phyloP scores from a whole-genome alignment of 2,888 invertebrate species.

The Patella caerulea region DNA sequence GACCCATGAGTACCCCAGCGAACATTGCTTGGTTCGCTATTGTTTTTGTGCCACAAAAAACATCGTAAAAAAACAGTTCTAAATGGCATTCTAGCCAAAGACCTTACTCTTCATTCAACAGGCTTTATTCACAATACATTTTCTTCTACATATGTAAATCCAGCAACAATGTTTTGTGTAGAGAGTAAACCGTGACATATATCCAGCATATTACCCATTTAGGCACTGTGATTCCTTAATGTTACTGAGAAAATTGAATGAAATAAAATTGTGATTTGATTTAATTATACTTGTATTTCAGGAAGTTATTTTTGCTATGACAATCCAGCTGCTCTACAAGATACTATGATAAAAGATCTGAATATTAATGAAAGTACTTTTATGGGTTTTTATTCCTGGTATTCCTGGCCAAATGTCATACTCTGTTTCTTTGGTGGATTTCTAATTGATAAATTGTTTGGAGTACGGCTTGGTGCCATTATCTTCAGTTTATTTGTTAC shows the following conservation, averaged over 20 bases:
- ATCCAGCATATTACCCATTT: too few species aligned
- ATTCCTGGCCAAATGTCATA: conserved; percentile 97
- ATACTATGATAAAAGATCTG: conserved; percentile 86
- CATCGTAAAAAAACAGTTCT: too few species aligned
- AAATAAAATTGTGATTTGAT: too few species aligned
- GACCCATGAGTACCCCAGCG: too few species aligned
- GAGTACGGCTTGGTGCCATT: conserved; percentile 91
- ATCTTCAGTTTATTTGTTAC: conserved; percentile 91
- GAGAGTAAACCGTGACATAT: too few species aligned
- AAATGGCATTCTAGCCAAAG: too few species aligned
- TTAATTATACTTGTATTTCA: conserved; percentile 69
- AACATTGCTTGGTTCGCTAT: too few species aligned
- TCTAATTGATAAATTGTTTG: conserved; percentile 94
- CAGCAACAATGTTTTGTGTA: neutral
- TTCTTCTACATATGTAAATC: neutral
- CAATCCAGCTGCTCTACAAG: conserved; percentile 92
- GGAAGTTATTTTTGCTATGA: conserved; percentile 99
- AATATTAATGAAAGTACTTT: conserved; percentile 86
- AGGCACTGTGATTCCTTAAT: too few species aligned
- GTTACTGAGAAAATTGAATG: too few species aligned
- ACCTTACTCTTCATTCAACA: too few species aligned
- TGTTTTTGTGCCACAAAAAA: too few species aligned
- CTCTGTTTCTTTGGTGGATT: conserved; percentile 97
- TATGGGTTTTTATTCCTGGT: conserved; percentile 89
- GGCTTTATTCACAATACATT: too few species aligned